Evolutionary conservation across 23 tunicate genomes (phyloP), one percentile per base, ranked within the genome.

Genomic region (Phallusia fumigata): DNA sequence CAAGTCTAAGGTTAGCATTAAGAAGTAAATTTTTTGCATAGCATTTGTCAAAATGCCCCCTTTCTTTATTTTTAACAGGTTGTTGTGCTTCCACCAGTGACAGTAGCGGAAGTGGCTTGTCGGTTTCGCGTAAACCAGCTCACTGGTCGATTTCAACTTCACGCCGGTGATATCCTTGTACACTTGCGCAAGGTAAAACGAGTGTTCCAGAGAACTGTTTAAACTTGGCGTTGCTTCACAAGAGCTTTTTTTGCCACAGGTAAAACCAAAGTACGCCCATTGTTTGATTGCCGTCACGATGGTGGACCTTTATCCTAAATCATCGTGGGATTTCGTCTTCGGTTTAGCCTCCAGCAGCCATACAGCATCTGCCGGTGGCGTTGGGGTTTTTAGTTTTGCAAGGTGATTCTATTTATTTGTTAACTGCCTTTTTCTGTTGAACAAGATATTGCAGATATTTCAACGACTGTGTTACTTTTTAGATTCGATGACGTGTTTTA

Each of bases 241-340:
- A 51, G 18, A 15, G 18, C 18, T 51, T 13, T 6, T 24, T 58
- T 58, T 58, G 13, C 69, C 31, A 18, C 53, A 92, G 97, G 74
- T 36, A 0, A 92, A 92, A 36, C 90, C 97, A 24, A 49, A 53
- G 19, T 18, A 76, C 65, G 64, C 80, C 64, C 72, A 84, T 40
- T 92, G 97, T 51, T 72, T 92, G 49, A 64, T 92, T 30, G 97
- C 91, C 0, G 88, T 87, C 19, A 92, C 97, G 6, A 87, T 92
- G 97, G 83, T 83, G 49, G 97, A 92, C 75, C 80, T 92, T 45
- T 92, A 76, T 45, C 97, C 97, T 58, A 92, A 84, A 35, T 83
- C 91, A 21, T 86, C 90, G 22, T 92, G 97, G 97, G 86, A 92
- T 69, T 92, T 92, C 65, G 97, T 87, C 19, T 92, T 87, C 65